Evolutionary conservation across 2,797 vertebrate species (phyloP).

Genomic region (Merluccius polli): DNA sequence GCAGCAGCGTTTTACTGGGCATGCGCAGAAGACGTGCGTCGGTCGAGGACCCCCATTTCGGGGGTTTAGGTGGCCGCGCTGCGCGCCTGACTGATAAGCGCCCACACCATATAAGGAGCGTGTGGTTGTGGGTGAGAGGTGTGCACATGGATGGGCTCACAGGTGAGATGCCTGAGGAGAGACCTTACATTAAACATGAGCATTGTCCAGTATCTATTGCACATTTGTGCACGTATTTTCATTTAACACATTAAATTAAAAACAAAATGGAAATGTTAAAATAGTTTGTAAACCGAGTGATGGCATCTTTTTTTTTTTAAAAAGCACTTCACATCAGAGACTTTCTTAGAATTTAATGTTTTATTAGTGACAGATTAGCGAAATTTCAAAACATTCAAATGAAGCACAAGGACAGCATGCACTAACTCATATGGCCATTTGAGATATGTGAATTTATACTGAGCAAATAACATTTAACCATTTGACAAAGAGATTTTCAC

Average conservation of each 20-base stretch:
- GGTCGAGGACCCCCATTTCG: conserved; percentile 28
- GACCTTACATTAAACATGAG: not conserved
- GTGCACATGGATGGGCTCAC: not conserved
- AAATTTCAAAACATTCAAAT: conserved; percentile 1
- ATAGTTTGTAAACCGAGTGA: not conserved
- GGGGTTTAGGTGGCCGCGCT: conserved; percentile 24
- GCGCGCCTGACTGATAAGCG: conserved; percentile 42
- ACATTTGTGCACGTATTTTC: not conserved
- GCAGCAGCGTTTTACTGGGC: conserved; percentile 51
- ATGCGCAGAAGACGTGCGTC: conserved; percentile 37
- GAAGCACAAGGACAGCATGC: not conserved
- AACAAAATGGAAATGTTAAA: not conserved
- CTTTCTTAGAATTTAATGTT: not conserved
- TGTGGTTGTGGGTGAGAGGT: not conserved
- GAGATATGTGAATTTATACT: not conserved
- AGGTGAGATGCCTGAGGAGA: not conserved
- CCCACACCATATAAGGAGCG: not conserved
- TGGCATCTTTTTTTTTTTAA: not conserved
- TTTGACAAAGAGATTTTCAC: not conserved
- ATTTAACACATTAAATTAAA: not conserved
- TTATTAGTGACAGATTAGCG: not conserved
- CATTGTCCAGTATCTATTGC: not conserved
- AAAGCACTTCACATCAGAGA: not conserved
- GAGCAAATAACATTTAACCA: not conserved
- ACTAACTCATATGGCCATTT: not conserved